phyloP scores from a whole-genome alignment of 2,113 vertebrate species.

The Pipa parva region DNA sequence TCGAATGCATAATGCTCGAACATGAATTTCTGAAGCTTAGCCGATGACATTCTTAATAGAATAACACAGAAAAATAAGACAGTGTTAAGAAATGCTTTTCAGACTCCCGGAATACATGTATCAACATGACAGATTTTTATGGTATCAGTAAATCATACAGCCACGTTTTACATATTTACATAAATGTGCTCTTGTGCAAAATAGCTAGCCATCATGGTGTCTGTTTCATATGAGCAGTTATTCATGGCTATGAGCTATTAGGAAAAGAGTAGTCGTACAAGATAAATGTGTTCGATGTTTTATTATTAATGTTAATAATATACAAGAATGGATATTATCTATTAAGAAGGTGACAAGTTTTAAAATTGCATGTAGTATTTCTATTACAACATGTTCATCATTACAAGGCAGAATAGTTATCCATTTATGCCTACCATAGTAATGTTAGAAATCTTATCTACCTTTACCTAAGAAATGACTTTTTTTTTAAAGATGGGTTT shows the following conservation, averaged over 20 bases:
- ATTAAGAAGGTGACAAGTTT: conserved; percentile 31
- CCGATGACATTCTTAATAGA: neutral
- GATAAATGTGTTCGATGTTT: conserved; percentile 28
- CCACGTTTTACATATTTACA: conserved; percentile 38
- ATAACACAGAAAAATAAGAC: conserved; percentile 4
- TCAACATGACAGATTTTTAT: conserved; percentile 35
- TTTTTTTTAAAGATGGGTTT: too few relatives aligned
- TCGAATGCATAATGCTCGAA: neutral
- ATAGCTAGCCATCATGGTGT: conserved; percentile 40
- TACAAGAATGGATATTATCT: conserved; percentile 38
- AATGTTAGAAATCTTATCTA: conserved; percentile 5
- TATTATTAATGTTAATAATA: conserved; percentile 42
- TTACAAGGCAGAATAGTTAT: conserved; percentile 4
- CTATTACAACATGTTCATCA: conserved; percentile 38
- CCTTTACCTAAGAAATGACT: neutral
- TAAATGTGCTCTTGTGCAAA: conserved; percentile 39
- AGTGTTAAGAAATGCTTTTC: conserved; percentile 1
- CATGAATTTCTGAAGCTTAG: neutral
- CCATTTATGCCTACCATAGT: conserved; percentile 1
- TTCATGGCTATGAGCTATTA: conserved; percentile 30
- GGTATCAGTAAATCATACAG: conserved; percentile 36
- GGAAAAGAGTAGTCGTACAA: neutral
- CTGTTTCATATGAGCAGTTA: conserved; percentile 40
- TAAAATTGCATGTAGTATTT: conserved; percentile 39
- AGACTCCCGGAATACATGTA: conserved; percentile 10